Evolutionary conservation across 2,113 vertebrate species (phyloP), one percentile per base, ranked within the genome.

Genomic region (Coryphaenoides rupestris): DNA sequence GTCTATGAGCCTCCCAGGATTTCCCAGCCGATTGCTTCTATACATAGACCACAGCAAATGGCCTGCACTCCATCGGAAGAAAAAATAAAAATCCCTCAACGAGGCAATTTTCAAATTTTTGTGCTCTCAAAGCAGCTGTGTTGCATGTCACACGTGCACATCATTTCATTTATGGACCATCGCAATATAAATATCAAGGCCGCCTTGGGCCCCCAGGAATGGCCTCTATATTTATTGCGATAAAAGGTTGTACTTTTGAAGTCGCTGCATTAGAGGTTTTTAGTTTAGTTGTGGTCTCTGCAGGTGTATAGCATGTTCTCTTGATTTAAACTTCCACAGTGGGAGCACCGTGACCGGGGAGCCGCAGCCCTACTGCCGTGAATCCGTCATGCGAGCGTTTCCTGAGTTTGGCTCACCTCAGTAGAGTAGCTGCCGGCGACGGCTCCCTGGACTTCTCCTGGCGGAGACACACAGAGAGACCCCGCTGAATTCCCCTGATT

Each of bases 351-450:
- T 64, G 67, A 54, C 65, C 82, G 26, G 74, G n/a, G 64, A 68
- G 67, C 54, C 62, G 70, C 77, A 86, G 79, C 21, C 72, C 81
- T 73, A 60, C 57, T 46, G 65, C 57, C 50, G 65, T 53, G 73
- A 78, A 72, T 78, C 79, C 73, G 74, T 55, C 64, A 76, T 70
- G 72, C 84, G 72, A 75, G 81, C 80, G 81, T 81, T 83, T 66
- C 33, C 9, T 40, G 33, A 40, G 80, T 65, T 21, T 70, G 68
- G 57, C 71, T 82, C 13, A 40, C 68, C 59, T 82, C 70, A 74
- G 58, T 69, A 63, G 55, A 40, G n/a, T n/a, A n/a, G 73, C 70
- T 83, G 83, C 79, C 74, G 72, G 19, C 64, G 69, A 73, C 78
- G 61, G 79, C 79, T 78, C 68, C 82, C 73, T 75, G 74, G 73